Percentiles rank a stretch among this genome's conserved stretches.
These are phyloP conservation scores for Darevskia nairensis DNA, from an alignment of 2,797 vertebrate species.

Conservation along the genomic window DNA sequence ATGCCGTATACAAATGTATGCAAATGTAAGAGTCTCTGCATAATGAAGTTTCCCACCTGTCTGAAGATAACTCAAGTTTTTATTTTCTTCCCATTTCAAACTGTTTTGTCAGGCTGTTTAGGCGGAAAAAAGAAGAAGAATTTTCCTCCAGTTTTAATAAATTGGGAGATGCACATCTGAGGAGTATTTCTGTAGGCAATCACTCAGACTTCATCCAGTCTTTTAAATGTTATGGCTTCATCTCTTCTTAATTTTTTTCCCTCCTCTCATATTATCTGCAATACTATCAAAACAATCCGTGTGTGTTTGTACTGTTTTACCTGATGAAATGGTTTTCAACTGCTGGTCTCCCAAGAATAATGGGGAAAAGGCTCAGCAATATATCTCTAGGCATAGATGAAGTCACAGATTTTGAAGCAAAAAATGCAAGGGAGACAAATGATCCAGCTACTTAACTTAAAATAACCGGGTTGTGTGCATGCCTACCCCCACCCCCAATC, in stretches of 20 bases:
- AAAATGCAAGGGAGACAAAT: background rate
- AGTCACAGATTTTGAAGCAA: background rate
- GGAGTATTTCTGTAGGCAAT: constrained; percentile 1
- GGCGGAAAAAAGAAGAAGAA: background rate
- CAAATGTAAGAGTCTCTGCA: constrained; percentile 26
- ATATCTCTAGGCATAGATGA: background rate
- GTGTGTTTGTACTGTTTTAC: background rate
- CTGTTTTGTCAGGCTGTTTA: background rate
- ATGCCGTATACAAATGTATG: constrained; percentile 13
- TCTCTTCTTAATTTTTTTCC: background rate
- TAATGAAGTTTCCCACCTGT: constrained; percentile 21
- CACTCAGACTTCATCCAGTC: background rate
- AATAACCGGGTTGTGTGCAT: background rate
- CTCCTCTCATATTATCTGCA: background rate
- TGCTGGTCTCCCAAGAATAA: background rate
- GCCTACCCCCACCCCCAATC: background rate
- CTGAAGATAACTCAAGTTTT: background rate
- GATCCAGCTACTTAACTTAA: background rate
- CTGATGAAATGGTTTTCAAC: background rate
- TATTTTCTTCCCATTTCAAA: background rate
- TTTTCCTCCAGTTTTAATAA: constrained; percentile 2
- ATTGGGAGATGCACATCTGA: background rate
- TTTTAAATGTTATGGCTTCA: background rate
- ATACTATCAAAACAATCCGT: background rate
- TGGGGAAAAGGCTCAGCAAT: background rate